A percentile compares a stretch with the other conserved stretches of the same genome.
These are phyloP conservation scores for Camelus dromedarius DNA, from an alignment of 2,113 vertebrate genomes.

Conservation along the genomic window DNA sequence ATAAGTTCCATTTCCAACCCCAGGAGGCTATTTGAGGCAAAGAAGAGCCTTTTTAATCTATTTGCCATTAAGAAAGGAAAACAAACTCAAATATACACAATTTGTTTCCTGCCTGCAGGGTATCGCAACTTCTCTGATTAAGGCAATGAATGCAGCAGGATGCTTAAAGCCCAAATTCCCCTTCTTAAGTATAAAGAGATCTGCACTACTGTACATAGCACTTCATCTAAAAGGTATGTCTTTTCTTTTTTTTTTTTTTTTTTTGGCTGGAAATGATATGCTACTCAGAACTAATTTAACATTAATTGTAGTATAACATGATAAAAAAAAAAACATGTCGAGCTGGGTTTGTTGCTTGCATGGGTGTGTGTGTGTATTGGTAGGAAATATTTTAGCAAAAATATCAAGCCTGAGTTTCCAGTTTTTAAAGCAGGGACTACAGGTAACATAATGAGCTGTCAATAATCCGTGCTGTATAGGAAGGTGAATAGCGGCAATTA, in stretches of 20 bases:
- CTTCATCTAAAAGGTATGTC: slow-evolving; percentile 96
- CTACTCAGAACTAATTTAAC: neutral
- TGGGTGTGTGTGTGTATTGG: neutral
- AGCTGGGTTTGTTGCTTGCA: neutral
- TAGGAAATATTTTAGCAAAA: slow-evolving; percentile 39
- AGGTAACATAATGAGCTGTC: neutral
- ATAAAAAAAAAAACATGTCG: neutral
- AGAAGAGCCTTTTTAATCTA: slow-evolving; percentile 2
- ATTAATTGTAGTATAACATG: neutral
- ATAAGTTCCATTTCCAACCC: neutral
- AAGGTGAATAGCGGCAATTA: neutral
- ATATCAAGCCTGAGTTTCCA: slow-evolving; percentile 23
- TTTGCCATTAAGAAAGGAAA: slow-evolving; percentile 32
- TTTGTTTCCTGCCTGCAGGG: slow-evolving; percentile 87
- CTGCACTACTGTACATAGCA: slow-evolving; percentile 93
- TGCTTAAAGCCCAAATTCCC: slow-evolving; percentile 97
- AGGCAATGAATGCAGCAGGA: slow-evolving; percentile 95
- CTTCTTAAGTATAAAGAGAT: slow-evolving; percentile 91
- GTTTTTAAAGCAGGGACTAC: slow-evolving; percentile 28
- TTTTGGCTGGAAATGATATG: neutral
- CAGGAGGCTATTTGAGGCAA: neutral
- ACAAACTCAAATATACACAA: neutral
- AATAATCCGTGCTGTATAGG: neutral
- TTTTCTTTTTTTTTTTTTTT: neutral
- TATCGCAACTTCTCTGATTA: slow-evolving; percentile 92